Evolutionary conservation across 2,113 vertebrate species (phyloP).

Genomic region (Thamnaconus septentrionalis): DNA sequence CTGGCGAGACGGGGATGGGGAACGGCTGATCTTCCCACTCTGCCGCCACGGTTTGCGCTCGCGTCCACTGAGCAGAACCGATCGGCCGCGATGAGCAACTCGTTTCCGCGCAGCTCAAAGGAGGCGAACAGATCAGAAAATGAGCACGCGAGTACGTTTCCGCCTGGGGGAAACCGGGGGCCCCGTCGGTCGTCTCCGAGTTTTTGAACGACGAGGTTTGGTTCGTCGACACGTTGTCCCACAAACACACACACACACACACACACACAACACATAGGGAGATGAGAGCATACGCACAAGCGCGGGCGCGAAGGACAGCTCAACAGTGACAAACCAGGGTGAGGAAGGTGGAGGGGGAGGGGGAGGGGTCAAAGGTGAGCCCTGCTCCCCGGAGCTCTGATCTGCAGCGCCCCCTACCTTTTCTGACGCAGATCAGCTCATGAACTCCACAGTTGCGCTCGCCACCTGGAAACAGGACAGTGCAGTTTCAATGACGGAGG

Average conservation of each 20-base stretch:
- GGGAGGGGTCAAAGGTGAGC: slow-evolving; percentile 12
- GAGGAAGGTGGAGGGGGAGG: slow-evolving; percentile 9
- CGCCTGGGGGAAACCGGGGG: too few relatives aligned
- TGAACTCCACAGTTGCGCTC: slow-evolving; percentile 97
- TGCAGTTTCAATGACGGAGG: slow-evolving; percentile 65
- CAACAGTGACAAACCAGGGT: neutral
- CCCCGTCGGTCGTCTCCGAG: too few relatives aligned
- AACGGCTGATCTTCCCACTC: too few relatives aligned
- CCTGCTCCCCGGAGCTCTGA: slow-evolving; percentile 1
- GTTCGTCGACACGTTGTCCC: too few relatives aligned
- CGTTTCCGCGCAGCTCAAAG: too few relatives aligned
- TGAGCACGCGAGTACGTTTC: too few relatives aligned
- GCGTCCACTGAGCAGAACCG: too few relatives aligned
- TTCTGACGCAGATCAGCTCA: slow-evolving; percentile 97
- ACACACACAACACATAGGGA: slow-evolving; percentile 25
- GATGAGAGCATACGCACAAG: neutral
- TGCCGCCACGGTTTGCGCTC: too few relatives aligned
- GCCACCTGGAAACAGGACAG: slow-evolving; percentile 85
- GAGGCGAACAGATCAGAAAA: too few relatives aligned
- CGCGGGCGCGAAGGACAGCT: neutral
- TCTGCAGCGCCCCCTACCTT: slow-evolving; percentile 83
- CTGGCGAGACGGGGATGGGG: too few relatives aligned
- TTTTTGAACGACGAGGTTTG: too few relatives aligned
- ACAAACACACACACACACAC: slow-evolving; percentile 60
- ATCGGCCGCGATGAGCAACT: too few relatives aligned